These are phyloP conservation scores for Andrena hattorfiana DNA, from an alignment of 2,888 invertebrate species.

Conservation along the genomic window DNA sequence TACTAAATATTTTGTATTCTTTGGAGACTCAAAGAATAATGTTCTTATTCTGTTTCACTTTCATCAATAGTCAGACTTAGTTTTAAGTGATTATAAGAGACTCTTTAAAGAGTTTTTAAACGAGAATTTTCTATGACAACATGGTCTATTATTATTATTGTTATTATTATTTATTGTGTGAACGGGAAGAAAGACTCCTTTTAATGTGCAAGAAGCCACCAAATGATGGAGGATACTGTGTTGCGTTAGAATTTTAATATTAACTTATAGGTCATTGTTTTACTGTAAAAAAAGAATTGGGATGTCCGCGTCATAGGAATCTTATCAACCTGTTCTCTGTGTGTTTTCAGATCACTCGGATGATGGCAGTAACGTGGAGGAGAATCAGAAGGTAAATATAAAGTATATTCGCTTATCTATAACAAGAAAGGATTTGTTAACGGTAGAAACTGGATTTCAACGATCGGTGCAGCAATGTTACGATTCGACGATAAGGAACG, in stretches of 20 bases:
- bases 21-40: too few relatives aligned
- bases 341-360: slow-evolving; percentile 63
- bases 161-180: too few relatives aligned
- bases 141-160: too few relatives aligned
- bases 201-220: too few relatives aligned
- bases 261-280: neutral
- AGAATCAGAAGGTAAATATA: slow-evolving; percentile 55
- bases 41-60: too few relatives aligned
- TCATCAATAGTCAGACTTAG: too few relatives aligned
- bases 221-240: too few relatives aligned
- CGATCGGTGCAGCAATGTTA: neutral
- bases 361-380: slow-evolving; percentile 38
- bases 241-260: neutral
- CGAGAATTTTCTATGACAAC: too few relatives aligned
- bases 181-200: too few relatives aligned
- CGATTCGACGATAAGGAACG: neutral
- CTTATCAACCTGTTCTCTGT: slow-evolving; percentile 12
- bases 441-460: neutral
- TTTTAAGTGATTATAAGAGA: too few relatives aligned
- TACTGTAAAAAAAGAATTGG: neutral
- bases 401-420: slow-evolving; percentile 16
- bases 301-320: neutral
- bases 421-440: neutral
- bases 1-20: too few relatives aligned
- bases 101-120: too few relatives aligned